Conservation (phyloP, 1,140 invertebrate species). For the Cyclargus thomasi region DNA sequence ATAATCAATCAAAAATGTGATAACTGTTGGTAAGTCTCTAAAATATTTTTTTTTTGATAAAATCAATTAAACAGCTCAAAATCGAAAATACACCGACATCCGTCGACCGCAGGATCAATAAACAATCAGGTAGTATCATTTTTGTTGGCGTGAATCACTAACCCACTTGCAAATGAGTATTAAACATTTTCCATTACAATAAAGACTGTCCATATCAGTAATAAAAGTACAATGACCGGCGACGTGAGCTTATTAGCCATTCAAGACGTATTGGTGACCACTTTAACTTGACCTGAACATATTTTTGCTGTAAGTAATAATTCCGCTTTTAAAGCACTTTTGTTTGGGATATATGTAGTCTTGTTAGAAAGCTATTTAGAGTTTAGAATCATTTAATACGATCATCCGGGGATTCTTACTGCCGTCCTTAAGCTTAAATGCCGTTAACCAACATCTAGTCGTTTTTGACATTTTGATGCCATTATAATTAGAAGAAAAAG, state of each 20-base stretch:
- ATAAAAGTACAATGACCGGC: conserved; percentile 8
- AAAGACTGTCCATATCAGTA: conserved; percentile 6
- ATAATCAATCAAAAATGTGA: no score
- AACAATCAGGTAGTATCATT: not conserved
- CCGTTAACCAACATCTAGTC: no score
- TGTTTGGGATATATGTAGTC: no score
- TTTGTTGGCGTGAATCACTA: conserved; percentile 1
- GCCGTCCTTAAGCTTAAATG: no score
- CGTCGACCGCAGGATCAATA: not conserved
- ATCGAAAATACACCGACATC: not conserved
- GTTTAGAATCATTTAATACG: no score
- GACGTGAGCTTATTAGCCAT: not conserved
- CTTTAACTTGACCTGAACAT: not conserved
- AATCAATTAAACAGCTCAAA: not conserved
- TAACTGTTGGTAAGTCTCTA: no score
- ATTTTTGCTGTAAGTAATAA: not conserved
- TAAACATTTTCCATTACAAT: conserved; percentile 4
- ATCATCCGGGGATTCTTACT: no score
- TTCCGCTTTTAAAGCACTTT: no score
- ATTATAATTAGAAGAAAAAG: no score
- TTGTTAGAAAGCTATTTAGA: no score
- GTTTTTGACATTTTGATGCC: no score
- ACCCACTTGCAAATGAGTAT: not conserved
- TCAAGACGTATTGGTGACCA: not conserved
- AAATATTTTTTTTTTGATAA: no score